Conservation (phyloP, 2,113 vertebrate genomes). For the Vulpes ferrilata region DNA sequence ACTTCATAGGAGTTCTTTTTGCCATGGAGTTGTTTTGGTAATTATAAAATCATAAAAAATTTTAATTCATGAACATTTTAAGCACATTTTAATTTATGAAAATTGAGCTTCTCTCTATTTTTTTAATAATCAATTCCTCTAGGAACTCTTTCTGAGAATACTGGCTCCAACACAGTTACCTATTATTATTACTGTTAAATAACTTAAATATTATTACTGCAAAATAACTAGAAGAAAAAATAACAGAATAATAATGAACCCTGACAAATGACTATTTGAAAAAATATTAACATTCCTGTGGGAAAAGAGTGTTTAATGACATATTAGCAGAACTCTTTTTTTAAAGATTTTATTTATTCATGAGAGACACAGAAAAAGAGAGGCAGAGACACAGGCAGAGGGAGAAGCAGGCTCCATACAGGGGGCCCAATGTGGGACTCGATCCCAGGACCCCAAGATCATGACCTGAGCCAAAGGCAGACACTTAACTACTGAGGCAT, state of each 20-base stretch:
- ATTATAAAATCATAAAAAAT: constrained; percentile 32
- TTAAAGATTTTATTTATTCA: too few species aligned
- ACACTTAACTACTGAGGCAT: too few species aligned
- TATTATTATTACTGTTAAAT: constrained; percentile 14
- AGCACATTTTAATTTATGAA: constrained; percentile 44
- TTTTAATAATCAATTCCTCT: constrained; percentile 11
- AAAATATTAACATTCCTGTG: constrained; percentile 49
- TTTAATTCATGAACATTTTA: constrained; percentile 43
- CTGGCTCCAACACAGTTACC: neutral
- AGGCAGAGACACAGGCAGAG: too few species aligned
- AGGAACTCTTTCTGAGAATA: constrained; percentile 30
- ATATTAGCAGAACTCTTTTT: neutral
- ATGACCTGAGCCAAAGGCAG: too few species aligned
- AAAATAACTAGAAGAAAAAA: constrained; percentile 22
- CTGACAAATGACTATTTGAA: neutral
- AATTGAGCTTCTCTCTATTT: neutral
- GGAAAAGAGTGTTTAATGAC: neutral
- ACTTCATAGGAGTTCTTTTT: neutral
- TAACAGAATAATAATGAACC: neutral
- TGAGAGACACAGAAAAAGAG: too few species aligned
- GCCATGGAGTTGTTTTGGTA: neutral
- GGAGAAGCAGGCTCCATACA: too few species aligned
- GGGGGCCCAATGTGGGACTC: too few species aligned
- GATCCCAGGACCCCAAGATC: too few species aligned
- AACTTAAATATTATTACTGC: constrained; percentile 15